These are phyloP conservation scores for Hymenopus coronatus DNA, from an alignment of 2,888 invertebrate genomes.

Conservation along the genomic window DNA sequence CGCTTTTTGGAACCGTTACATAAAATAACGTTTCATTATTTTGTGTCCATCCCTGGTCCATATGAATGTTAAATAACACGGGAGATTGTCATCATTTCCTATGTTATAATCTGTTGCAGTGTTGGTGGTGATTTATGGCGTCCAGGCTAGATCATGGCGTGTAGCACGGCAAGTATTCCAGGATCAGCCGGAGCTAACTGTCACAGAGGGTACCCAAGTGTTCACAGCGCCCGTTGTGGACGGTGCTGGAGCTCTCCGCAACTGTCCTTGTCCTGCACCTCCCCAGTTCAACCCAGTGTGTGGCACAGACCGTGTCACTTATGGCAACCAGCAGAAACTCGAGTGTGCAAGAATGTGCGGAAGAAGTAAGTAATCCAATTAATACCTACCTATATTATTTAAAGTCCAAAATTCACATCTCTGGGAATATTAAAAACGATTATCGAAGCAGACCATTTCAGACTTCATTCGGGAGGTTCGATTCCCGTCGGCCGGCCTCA, in stretches of 20 bases:
- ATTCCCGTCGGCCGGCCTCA: too few relatives aligned
- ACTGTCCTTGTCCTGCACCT: conserved; percentile 11
- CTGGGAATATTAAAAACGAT: too few relatives aligned
- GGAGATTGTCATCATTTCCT: too few relatives aligned
- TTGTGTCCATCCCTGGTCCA: too few relatives aligned
- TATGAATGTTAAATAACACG: too few relatives aligned
- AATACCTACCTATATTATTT: too few relatives aligned
- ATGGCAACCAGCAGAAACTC: conserved; percentile 16
- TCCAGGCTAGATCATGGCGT: not conserved
- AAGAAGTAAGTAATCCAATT: not conserved
- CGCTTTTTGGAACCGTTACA: too few relatives aligned
- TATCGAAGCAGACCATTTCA: too few relatives aligned
- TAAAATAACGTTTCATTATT: too few relatives aligned
- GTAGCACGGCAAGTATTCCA: not conserved
- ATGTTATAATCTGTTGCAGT: too few relatives aligned
- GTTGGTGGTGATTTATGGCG: not conserved
- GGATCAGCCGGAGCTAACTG: not conserved
- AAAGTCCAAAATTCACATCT: too few relatives aligned
- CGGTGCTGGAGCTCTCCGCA: not conserved
- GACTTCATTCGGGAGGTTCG: too few relatives aligned
- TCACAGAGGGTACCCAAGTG: not conserved
- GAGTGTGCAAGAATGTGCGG: conserved; percentile 3
- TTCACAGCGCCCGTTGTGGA: not conserved
- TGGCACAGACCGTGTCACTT: conserved; percentile 11
- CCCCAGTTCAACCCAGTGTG: conserved; percentile 22